A percentile compares a stretch with the other conserved stretches of the same genome.
Conservation (phyloP, 2,888 invertebrate genomes). For the Clitarchus hookeri region DNA sequence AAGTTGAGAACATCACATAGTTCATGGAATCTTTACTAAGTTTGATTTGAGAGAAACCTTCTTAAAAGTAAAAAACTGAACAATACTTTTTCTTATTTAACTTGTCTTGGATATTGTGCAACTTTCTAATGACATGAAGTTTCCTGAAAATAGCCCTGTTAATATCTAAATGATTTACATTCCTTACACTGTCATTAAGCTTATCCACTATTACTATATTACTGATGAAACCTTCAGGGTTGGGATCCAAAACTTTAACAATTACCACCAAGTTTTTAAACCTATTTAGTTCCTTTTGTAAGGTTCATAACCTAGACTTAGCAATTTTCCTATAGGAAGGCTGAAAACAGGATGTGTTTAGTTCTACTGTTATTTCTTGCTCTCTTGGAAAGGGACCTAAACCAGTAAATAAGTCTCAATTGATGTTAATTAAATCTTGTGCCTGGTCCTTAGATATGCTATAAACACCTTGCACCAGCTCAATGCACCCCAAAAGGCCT, state of each 20-base stretch:
- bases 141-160: background rate
- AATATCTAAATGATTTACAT: background rate
- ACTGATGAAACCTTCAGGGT: background rate
- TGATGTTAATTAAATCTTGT: background rate
- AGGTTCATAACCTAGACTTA: background rate
- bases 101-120: background rate
- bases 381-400: background rate
- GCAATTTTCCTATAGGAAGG: background rate
- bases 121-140: background rate
- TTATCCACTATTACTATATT: background rate
- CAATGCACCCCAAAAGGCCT: background rate
- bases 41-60: too few relatives aligned
- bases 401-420: background rate
- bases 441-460: background rate
- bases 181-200: background rate
- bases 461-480: background rate
- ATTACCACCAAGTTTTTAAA: background rate
- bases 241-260: background rate
- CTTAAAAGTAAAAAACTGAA: constrained; percentile 5
- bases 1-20: background rate
- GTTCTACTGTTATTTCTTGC: background rate
- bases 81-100: background rate
- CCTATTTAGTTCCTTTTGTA: background rate
- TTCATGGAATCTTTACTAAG: background rate
- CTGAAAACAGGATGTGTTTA: background rate